A percentile compares a stretch with the other conserved stretches of the same genome.
These are phyloP conservation scores for Chelonus insularis DNA, from an alignment of 1,140 invertebrate species.

Conservation along the genomic window DNA sequence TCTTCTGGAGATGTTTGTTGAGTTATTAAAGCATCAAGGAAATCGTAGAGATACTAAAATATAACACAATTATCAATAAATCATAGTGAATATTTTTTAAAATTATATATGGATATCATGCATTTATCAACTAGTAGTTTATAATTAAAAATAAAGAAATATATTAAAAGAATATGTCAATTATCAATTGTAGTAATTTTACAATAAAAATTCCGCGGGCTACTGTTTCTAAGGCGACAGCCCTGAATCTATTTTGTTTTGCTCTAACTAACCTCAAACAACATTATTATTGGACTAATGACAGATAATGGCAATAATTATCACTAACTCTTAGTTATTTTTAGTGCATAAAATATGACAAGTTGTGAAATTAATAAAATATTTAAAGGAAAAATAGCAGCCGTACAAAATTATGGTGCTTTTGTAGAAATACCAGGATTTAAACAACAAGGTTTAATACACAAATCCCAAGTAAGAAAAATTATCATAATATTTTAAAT, in stretches of 20 bases:
- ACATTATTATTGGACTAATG: too few species aligned
- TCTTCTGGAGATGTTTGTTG: conserved; percentile 97
- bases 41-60: conserved; percentile 83
- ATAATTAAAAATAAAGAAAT: too few species aligned
- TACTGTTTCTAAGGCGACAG: too few species aligned
- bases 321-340: neutral
- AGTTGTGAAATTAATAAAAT: conserved; percentile 47
- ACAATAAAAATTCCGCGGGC: too few species aligned
- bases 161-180: too few species aligned
- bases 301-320: too few species aligned
- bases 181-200: too few species aligned
- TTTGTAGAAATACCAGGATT: conserved; percentile 56
- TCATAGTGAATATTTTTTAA: too few species aligned
- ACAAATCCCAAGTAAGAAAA: conserved; percentile 45
- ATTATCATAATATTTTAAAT: too few species aligned
- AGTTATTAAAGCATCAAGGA: conserved; percentile 93
- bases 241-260: conserved; percentile 2
- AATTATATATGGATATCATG: too few species aligned
- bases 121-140: too few species aligned
- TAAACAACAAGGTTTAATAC: conserved; percentile 52
- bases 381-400: conserved; percentile 50
- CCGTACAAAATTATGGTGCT: conserved; percentile 58
- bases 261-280: conserved; percentile 24
- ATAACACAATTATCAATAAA: neutral
- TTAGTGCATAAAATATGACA: conserved; percentile 33